These are phyloP conservation scores for Poeciliopsis prolifica DNA, from an alignment of 2,113 vertebrate species.

Conservation along the genomic window DNA sequence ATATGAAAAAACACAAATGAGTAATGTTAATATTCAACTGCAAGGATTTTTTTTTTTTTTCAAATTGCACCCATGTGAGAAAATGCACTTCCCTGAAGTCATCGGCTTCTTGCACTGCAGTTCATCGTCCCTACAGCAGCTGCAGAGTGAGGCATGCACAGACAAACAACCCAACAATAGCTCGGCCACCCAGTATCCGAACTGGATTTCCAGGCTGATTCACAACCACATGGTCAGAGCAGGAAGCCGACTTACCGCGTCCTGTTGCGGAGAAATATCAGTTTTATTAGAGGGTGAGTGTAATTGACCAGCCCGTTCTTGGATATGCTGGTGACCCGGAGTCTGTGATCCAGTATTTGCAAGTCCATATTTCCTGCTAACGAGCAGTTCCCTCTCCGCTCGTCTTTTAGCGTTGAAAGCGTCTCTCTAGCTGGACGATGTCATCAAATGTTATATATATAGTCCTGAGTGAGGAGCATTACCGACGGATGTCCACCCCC, in stretches of 20 bases:
- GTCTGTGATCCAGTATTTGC: slow-evolving; percentile 83
- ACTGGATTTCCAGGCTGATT: slow-evolving; percentile 19
- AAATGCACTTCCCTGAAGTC: neutral
- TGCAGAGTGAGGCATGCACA: slow-evolving; percentile 35
- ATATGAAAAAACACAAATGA: neutral
- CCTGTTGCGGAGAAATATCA: slow-evolving; percentile 82
- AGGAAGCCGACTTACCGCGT: slow-evolving; percentile 74
- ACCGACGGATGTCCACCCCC: neutral
- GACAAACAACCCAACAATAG: slow-evolving; percentile 31
- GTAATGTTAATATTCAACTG: neutral
- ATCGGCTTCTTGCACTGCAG: neutral
- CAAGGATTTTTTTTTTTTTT: neutral
- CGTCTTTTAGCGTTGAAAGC: slow-evolving; percentile 1
- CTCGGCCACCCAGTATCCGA: slow-evolving; percentile 16
- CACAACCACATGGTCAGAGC: slow-evolving; percentile 1
- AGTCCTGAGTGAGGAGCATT: slow-evolving; percentile 1
- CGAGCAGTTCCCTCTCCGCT: slow-evolving; percentile 6
- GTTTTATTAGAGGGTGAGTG: slow-evolving; percentile 82
- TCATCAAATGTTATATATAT: slow-evolving; percentile 2
- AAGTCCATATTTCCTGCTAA: slow-evolving; percentile 75
- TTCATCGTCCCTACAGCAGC: neutral
- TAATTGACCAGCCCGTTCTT: slow-evolving; percentile 78
- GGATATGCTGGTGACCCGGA: slow-evolving; percentile 81
- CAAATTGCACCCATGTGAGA: neutral
- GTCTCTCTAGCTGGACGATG: slow-evolving; percentile 7